Conservation (phyloP, 2,888 invertebrate species). For the Diploptera punctata region DNA sequence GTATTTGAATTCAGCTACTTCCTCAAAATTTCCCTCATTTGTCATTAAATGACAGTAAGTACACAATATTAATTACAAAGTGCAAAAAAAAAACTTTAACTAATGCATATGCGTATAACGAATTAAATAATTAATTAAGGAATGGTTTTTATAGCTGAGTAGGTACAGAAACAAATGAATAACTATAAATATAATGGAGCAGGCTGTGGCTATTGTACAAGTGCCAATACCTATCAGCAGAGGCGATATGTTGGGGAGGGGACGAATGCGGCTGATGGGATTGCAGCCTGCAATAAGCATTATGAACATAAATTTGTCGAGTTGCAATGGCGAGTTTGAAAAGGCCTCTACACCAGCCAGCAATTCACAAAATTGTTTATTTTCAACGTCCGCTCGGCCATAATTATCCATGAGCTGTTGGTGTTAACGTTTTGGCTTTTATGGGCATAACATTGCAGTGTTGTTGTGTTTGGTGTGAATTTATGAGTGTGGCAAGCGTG, state of each 20-base stretch:
- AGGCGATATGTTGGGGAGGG: background rate
- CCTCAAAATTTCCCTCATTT: too few relatives aligned
- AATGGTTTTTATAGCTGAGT: too few relatives aligned
- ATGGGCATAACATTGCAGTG: conserved; percentile 18
- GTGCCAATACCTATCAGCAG: conserved; percentile 5
- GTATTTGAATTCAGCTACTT: too few relatives aligned
- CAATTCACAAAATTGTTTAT: conserved; percentile 31
- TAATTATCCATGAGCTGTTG: conserved; percentile 28
- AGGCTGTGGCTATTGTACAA: background rate
- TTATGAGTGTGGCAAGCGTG: conserved; percentile 17
- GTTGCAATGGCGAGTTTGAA: conserved; percentile 24
- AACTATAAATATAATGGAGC: background rate
- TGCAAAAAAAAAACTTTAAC: too few relatives aligned
- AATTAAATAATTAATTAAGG: too few relatives aligned
- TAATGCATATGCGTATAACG: too few relatives aligned
- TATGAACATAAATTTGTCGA: conserved; percentile 28
- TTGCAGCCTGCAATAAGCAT: conserved; percentile 30
- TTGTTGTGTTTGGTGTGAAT: conserved; percentile 23
- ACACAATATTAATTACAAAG: too few relatives aligned
- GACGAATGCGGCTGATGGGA: conserved; percentile 17
- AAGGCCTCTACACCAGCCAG: conserved; percentile 1
- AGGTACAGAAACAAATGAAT: background rate
- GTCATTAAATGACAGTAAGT: too few relatives aligned
- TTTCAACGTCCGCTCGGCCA: conserved; percentile 14
- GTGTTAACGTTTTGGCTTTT: conserved; percentile 29